These are phyloP conservation scores for Dichetophora obliterata DNA, from an alignment of 2,888 invertebrate genomes.

Conservation along the genomic window DNA sequence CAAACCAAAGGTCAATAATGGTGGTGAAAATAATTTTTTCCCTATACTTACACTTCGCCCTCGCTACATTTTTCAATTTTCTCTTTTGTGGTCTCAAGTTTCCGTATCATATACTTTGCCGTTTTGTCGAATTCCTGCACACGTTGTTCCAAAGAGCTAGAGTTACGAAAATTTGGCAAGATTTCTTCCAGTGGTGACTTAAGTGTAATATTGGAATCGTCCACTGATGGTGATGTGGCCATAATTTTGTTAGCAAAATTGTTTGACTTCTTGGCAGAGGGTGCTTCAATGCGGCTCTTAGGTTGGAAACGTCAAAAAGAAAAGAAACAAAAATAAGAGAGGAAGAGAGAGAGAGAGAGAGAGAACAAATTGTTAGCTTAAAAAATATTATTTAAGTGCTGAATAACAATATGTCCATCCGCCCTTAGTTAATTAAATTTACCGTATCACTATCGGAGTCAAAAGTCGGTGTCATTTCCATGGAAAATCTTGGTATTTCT, in stretches of 20 bases:
- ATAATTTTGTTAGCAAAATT: constrained; percentile 61
- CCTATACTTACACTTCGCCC: constrained; percentile 60
- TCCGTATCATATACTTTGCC: constrained; percentile 68
- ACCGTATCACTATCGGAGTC: constrained; percentile 70
- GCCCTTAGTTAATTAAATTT: constrained; percentile 49
- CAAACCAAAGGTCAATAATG: not conserved
- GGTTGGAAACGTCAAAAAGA: not conserved
- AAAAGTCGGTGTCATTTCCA: constrained; percentile 69
- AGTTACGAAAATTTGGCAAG: constrained; percentile 48
- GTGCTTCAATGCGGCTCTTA: constrained; percentile 69
- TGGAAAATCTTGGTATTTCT: constrained; percentile 70
- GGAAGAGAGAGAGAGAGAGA: not conserved
- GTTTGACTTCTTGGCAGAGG: constrained; percentile 64
- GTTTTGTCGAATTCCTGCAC: constrained; percentile 67
- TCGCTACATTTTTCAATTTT: constrained; percentile 65
- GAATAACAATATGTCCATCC: not conserved
- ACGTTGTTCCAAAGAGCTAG: constrained; percentile 63
- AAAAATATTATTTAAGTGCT: not conserved
- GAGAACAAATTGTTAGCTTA: not conserved
- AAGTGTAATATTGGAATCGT: constrained; percentile 61
- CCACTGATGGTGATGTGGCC: constrained; percentile 59
- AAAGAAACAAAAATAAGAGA: not conserved
- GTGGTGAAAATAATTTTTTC: not conserved
- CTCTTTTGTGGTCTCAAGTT: constrained; percentile 64
- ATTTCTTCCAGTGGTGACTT: constrained; percentile 54